Conservation (phyloP, 2,888 invertebrate genomes). For the Sclerodermus sp. region DNA sequence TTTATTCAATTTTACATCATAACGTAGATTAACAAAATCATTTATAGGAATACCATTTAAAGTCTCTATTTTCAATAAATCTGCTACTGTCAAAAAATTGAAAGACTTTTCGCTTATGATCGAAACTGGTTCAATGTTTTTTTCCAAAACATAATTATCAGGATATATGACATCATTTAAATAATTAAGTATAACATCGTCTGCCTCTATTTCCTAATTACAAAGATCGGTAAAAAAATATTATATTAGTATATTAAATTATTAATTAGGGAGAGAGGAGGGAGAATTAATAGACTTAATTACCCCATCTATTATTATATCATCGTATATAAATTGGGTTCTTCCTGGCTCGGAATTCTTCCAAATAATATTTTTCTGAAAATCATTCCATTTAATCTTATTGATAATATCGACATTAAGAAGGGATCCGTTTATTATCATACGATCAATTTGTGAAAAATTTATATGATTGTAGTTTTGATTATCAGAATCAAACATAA, state of each 20-base stretch:
- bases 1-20: slow-evolving; percentile 56
- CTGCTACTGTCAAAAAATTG: slow-evolving; percentile 48
- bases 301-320: slow-evolving; percentile 60
- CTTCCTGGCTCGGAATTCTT: too few species aligned
- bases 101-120: slow-evolving; percentile 61
- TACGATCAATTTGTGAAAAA: slow-evolving; percentile 30
- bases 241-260: slow-evolving; percentile 1
- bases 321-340: slow-evolving; percentile 49
- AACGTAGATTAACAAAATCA: slow-evolving; percentile 59
- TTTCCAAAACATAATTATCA: slow-evolving; percentile 58
- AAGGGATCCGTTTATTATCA: slow-evolving; percentile 27
- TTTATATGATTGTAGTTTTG: slow-evolving; percentile 29
- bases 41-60: slow-evolving; percentile 59
- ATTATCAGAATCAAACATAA: slow-evolving; percentile 42
- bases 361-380: slow-evolving; percentile 58
- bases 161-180: slow-evolving; percentile 62
- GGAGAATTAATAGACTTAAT: too few species aligned
- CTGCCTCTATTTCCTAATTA: slow-evolving; percentile 46
- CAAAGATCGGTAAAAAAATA: not conserved
- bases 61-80: slow-evolving; percentile 51
- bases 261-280: too few species aligned
- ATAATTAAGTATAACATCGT: slow-evolving; percentile 43
- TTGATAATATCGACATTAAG: slow-evolving; percentile 56
- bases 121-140: slow-evolving; percentile 41
- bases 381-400: slow-evolving; percentile 56